Conservation (phyloP, 1,140 invertebrate species). For the Polyergus mexicanus region DNA sequence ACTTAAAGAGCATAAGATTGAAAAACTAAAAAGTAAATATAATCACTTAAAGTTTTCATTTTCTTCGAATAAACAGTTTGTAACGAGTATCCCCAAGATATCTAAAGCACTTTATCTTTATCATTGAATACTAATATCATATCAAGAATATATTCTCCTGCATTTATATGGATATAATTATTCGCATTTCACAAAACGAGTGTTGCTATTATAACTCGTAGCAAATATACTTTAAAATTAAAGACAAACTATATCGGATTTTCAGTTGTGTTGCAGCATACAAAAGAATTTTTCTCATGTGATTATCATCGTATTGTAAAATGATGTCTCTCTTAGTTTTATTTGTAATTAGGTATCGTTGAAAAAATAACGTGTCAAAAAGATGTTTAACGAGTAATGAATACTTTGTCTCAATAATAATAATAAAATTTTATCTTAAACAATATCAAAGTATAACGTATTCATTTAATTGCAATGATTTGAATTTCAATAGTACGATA, state of each 20-base stretch:
- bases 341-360: background rate
- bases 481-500: background rate
- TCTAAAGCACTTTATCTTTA: background rate
- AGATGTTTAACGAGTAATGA: background rate
- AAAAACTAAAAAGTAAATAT: background rate
- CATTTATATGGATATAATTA: background rate
- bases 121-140: background rate
- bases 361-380: background rate
- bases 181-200: background rate
- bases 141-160: background rate
- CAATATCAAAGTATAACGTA: background rate
- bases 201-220: background rate
- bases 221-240: background rate
- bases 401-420: background rate
- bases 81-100: background rate
- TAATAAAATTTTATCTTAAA: slow-evolving; percentile 3
- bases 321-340: background rate
- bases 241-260: background rate
- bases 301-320: background rate
- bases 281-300: slow-evolving; percentile 25
- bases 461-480: background rate
- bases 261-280: background rate
- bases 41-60: background rate
- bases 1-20: background rate
- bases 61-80: background rate